phyloP scores from a whole-genome alignment of 2,797 vertebrate genomes.

The Anableps anableps region DNA sequence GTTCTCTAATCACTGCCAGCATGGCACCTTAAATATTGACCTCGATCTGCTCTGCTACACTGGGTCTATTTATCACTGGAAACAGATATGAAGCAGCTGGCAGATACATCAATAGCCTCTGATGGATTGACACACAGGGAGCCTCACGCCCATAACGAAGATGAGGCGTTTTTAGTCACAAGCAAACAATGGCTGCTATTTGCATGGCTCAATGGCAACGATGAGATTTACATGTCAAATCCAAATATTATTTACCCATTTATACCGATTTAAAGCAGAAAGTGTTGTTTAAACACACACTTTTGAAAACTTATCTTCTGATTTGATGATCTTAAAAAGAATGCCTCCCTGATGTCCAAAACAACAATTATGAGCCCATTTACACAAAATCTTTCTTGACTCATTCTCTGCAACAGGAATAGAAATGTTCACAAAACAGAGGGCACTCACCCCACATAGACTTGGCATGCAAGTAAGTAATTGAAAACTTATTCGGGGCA shows the following conservation, averaged over 20 bases:
- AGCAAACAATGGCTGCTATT: conserved; percentile 15
- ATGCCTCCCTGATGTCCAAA: not conserved
- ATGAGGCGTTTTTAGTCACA: conserved; percentile 13
- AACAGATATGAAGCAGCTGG: conserved; percentile 49
- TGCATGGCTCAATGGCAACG: conserved; percentile 27
- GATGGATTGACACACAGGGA: conserved; percentile 41
- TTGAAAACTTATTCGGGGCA: not conserved
- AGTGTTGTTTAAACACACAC: not conserved
- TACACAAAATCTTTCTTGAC: too few relatives aligned
- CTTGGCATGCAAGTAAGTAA: not conserved
- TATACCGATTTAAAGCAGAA: conserved; percentile 4
- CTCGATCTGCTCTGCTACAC: conserved; percentile 36
- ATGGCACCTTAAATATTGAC: conserved; percentile 57
- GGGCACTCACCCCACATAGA: not conserved
- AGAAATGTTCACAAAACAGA: not conserved
- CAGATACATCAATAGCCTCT: conserved; percentile 44
- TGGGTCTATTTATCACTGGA: conserved; percentile 60
- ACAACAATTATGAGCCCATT: too few relatives aligned
- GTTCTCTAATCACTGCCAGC: conserved; percentile 51
- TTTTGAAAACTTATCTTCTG: not conserved
- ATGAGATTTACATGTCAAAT: conserved; percentile 16
- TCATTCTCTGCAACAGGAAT: too few relatives aligned
- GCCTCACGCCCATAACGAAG: conserved; percentile 9
- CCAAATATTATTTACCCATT: conserved; percentile 9
- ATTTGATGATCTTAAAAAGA: not conserved